A percentile compares a stretch with the other conserved stretches of the same genome.
Conservation (phyloP, 2,113 vertebrate genomes). For the Corydoras sp. region DNA sequence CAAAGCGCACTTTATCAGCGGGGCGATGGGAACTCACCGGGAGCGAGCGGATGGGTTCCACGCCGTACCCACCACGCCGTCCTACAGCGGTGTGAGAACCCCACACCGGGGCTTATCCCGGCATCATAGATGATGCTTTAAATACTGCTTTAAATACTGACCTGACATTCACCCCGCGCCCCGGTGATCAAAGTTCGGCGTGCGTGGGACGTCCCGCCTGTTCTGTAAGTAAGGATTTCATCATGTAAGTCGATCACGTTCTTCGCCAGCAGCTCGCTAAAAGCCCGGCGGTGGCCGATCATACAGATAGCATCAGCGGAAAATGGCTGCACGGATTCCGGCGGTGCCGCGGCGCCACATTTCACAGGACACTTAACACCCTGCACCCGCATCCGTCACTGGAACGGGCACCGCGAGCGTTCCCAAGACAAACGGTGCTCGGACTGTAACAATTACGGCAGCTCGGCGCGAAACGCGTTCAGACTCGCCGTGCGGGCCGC, state of each 20-base stretch:
- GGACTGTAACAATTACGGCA: background rate
- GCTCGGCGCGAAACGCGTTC: background rate
- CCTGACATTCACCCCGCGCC: no score
- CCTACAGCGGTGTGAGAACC: background rate
- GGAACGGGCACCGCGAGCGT: background rate
- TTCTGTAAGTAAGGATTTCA: no score
- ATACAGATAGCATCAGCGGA: constrained; percentile 32
- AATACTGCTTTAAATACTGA: background rate
- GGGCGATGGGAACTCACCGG: no score
- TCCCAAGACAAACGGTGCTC: background rate
- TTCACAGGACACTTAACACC: constrained; percentile 7
- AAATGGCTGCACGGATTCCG: constrained; percentile 14
- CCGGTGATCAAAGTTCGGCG: no score
- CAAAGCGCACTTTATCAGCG: background rate
- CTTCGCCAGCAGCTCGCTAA: constrained; percentile 37
- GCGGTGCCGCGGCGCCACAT: constrained; percentile 6
- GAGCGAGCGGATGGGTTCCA: no score
- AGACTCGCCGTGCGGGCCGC: no score
- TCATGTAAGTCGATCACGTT: background rate
- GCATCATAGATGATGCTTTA: background rate
- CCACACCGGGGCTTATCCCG: background rate
- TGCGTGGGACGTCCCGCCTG: no score
- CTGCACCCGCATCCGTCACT: background rate
- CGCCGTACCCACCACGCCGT: background rate
- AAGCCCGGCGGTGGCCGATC: constrained; percentile 33